phyloP scores from a whole-genome alignment of 2,888 invertebrate genomes.

The Dasypogon diadema region DNA sequence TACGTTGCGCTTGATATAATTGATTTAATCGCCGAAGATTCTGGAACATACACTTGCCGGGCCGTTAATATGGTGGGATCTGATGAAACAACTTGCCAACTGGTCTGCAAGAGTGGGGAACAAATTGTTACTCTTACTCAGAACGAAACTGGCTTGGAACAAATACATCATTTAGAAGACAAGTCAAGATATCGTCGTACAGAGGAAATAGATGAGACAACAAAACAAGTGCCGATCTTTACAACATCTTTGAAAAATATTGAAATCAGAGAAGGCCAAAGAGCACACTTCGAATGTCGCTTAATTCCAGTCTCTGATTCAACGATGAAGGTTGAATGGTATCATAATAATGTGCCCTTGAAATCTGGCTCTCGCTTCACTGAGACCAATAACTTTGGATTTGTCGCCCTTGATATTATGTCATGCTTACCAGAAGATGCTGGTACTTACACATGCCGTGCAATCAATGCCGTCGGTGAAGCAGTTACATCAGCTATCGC shows the following conservation, averaged over 20 bases:
- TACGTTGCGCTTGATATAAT: constrained; percentile 97
- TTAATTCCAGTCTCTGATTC: constrained; percentile 94
- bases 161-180: constrained; percentile 91
- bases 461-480: constrained; percentile 91
- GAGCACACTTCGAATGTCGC: constrained; percentile 94
- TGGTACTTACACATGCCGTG: constrained; percentile 94
- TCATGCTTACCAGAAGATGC: constrained; percentile 96
- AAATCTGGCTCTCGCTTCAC: constrained; percentile 96
- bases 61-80: constrained; percentile 91
- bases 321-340: constrained; percentile 96
- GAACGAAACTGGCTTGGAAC: constrained; percentile 88
- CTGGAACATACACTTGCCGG: constrained; percentile 92
- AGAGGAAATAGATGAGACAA: constrained; percentile 83
- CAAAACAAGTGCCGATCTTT: constrained; percentile 92
- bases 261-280: constrained; percentile 93
- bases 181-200: constrained; percentile 80
- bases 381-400: constrained; percentile 97
- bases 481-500: constrained; percentile 93
- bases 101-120: constrained; percentile 80
- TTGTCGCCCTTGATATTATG: constrained; percentile 95
- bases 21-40: constrained; percentile 95
- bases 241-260: constrained; percentile 92
- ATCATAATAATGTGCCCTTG: constrained; percentile 89
- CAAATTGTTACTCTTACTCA: constrained; percentile 88
- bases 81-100: constrained; percentile 83